Base-by-base conservation (phyloP, 2,113 vertebrate genomes). In the Channa argus region DNA sequence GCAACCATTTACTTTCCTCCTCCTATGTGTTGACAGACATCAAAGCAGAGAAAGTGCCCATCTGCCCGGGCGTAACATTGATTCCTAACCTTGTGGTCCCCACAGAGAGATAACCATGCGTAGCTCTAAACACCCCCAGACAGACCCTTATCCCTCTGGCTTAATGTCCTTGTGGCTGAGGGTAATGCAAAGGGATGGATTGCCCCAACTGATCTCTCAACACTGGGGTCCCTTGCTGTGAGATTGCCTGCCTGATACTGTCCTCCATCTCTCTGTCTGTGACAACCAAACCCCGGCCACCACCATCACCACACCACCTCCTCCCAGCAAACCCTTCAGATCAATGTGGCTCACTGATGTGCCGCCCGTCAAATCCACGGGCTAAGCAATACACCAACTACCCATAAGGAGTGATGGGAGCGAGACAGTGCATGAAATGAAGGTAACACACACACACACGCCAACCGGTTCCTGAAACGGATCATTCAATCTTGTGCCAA, bases 161-260 rank as follows among this genome's bases (percentile, higher is more conserved):
- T 94, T 94, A 92, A 93, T 93, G 94, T 93, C 90, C 88, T 88
- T 92, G 91, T 58, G 77, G 86, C 90, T 90, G 87, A 93, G 87
- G 86, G 89, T 92, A 94, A 93, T 91, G 91, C 88, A 84, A 66
- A 76, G 89, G 93, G 93, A 95, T 93, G 86, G 89, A 94, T 94
- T 79, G 83, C 84, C 70, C 80, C 53, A 61, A 87, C 86, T 86
- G 88, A 88, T 88, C 87, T 84, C 81, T 91, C 77, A 82, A 82
- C 69, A 76, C 83, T 72, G 39, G 82, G 88, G 88, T 91, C 86
- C 82, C 85, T 72, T 71, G 79, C 87, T 86, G 88, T 83, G 87
- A 91, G 90, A 94, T 94, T 93, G 92, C 88, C 92, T 86, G 88
- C 78, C 90, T 92, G 92, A 94, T 93, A 86, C 87, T 79, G 80